Conservation (phyloP, 2,888 invertebrate genomes). For the Ashinkailepas kermadecensis region DNA sequence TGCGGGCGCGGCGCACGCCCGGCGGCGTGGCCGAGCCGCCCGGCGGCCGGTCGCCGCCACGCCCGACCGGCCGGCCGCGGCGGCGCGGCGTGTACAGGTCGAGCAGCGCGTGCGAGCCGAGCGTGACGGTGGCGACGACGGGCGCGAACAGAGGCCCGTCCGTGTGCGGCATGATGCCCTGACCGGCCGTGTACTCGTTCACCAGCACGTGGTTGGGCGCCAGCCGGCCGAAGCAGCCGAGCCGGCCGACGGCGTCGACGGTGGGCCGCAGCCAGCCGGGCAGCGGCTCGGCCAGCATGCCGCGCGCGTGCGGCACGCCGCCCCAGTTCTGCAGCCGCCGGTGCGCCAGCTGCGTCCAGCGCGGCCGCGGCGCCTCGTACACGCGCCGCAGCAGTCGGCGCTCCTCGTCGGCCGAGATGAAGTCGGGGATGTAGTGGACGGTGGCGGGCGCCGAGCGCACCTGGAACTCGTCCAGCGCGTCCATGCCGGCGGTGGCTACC, state of each 20-base stretch:
- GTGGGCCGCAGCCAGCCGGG: conserved; percentile 75
- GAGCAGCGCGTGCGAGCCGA: conserved; percentile 83
- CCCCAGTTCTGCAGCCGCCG: conserved; percentile 97
- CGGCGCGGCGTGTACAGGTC: conserved; percentile 43
- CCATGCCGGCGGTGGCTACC: no score
- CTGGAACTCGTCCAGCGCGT: no score
- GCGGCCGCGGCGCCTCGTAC: conserved; percentile 75
- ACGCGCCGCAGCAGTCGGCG: conserved; percentile 61
- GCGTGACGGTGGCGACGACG: conserved; percentile 81
- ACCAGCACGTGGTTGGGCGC: conserved; percentile 84
- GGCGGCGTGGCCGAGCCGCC: no score
- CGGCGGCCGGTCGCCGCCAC: neutral
- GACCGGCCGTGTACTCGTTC: conserved; percentile 86
- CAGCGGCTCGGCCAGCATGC: conserved; percentile 84
- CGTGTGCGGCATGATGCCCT: conserved; percentile 95
- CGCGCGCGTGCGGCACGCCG: conserved; percentile 84
- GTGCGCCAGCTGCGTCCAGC: conserved; percentile 89
- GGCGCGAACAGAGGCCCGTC: conserved; percentile 93
- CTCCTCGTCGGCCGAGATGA: conserved; percentile 63
- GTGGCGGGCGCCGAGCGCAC: conserved; percentile 45
- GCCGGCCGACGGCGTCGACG: conserved; percentile 58
- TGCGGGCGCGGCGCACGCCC: no score
- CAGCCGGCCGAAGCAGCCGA: conserved; percentile 58
- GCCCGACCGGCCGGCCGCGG: neutral
- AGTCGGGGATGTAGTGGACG: conserved; percentile 77